These are phyloP conservation scores for Seladonia tumulorum DNA, from an alignment of 2,888 invertebrate genomes.

Conservation along the genomic window DNA sequence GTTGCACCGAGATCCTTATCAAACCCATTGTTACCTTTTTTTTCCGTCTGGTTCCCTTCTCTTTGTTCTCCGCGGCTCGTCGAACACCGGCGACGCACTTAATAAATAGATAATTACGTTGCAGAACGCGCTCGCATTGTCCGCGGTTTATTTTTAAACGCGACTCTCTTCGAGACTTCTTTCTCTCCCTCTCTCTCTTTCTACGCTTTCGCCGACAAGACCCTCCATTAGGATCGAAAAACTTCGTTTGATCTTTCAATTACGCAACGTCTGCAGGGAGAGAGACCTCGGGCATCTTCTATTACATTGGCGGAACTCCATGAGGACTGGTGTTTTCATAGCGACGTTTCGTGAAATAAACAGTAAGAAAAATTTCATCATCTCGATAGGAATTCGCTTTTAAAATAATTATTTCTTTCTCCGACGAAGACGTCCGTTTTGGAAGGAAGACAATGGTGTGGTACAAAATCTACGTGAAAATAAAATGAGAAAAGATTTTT, in stretches of 20 bases:
- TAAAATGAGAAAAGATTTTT: too few species aligned
- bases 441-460: too few species aligned
- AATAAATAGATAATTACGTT: slow-evolving; percentile 64
- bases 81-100: slow-evolving; percentile 58
- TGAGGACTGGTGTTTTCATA: neutral
- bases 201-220: neutral
- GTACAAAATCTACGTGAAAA: too few species aligned
- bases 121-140: slow-evolving; percentile 55
- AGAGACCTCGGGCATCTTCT: neutral
- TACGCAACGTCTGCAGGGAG: neutral
- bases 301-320: neutral
- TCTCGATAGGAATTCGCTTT: neutral
- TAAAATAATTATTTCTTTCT: neutral
- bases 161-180: slow-evolving; percentile 24
- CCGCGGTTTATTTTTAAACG: slow-evolving; percentile 52
- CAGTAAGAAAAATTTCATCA: neutral
- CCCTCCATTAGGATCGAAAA: neutral
- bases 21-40: slow-evolving; percentile 47
- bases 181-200: neutral
- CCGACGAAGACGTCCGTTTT: neutral
- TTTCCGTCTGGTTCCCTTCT: slow-evolving; percentile 55
- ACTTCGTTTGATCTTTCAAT: neutral
- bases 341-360: neutral
- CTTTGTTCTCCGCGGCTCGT: slow-evolving; percentile 59
- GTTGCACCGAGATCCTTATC: slow-evolving; percentile 61